phyloP scores from a whole-genome alignment of 2,888 invertebrate species.

The Thumatha senex region DNA sequence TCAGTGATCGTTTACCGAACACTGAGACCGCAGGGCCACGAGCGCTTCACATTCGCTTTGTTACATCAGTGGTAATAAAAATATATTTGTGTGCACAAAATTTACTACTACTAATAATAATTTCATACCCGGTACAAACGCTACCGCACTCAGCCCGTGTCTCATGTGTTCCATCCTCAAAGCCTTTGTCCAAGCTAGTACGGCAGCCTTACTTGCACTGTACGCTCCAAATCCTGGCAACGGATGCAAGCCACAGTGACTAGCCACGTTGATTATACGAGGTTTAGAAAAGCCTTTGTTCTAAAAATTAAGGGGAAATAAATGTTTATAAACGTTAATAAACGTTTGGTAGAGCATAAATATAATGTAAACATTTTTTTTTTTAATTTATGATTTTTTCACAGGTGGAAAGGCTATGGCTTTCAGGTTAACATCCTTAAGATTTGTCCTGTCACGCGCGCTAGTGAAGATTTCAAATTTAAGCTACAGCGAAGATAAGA shows the following conservation, averaged over 20 bases:
- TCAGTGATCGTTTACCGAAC: too few species aligned
- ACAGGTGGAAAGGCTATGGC: too few species aligned
- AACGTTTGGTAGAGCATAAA: background rate
- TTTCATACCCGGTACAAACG: constrained; percentile 88
- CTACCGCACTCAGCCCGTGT: constrained; percentile 88
- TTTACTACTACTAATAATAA: too few species aligned
- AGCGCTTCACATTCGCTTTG: too few species aligned
- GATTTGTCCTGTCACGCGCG: too few species aligned
- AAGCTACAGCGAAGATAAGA: too few species aligned
- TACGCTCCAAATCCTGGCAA: constrained; percentile 90
- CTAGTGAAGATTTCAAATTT: too few species aligned
- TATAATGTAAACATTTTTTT: background rate
- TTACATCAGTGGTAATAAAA: too few species aligned
- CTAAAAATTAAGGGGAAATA: constrained; percentile 23
- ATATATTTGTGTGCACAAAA: background rate
- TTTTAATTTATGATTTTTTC: too few species aligned
- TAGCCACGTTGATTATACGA: constrained; percentile 91
- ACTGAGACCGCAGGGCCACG: too few species aligned
- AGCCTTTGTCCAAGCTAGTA: constrained; percentile 88
- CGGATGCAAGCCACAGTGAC: constrained; percentile 90
- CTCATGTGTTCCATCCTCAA: constrained; percentile 89
- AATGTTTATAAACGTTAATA: background rate
- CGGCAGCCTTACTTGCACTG: constrained; percentile 91
- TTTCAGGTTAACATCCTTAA: too few species aligned
- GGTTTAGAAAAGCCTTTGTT: constrained; percentile 55